Percentiles rank a stretch among this genome's conserved stretches.
Conservation (phyloP, 2,888 invertebrate genomes). For the Trissolcus brochymenae region DNA sequence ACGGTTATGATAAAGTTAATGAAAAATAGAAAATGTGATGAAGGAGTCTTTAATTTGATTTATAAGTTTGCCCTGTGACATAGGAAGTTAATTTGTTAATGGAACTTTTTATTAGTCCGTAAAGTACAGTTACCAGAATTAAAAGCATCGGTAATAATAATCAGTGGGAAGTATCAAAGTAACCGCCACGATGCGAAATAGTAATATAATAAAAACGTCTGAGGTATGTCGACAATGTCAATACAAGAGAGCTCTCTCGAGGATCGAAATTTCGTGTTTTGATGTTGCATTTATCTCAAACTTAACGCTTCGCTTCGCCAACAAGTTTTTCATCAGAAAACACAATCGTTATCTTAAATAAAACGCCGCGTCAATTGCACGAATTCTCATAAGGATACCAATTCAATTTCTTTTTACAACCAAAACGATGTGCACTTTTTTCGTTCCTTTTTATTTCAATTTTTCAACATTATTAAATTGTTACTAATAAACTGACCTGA, state of each 20-base stretch:
- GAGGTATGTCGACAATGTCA: too few species aligned
- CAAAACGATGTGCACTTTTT: not conserved
- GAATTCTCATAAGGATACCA: slow-evolving; percentile 1
- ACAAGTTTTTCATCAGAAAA: slow-evolving; percentile 27
- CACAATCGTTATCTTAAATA: slow-evolving; percentile 28
- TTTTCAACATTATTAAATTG: not conserved
- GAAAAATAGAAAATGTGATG: too few species aligned
- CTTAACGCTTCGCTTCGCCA: slow-evolving; percentile 39
- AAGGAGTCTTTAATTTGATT: too few species aligned
- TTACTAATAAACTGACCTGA: too few species aligned
- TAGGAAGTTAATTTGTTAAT: slow-evolving; percentile 14
- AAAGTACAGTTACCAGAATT: slow-evolving; percentile 11
- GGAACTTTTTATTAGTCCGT: slow-evolving; percentile 14
- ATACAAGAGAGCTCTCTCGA: too few species aligned
- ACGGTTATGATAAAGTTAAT: too few species aligned
- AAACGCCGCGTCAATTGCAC: slow-evolving; percentile 18
- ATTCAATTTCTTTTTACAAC: slow-evolving; percentile 7
- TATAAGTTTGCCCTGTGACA: slow-evolving; percentile 2
- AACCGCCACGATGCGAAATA: not conserved
- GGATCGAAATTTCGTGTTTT: too few species aligned
- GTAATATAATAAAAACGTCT: too few species aligned
- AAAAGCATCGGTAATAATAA: not conserved
- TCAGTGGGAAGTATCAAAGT: too few species aligned
- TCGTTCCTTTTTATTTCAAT: not conserved
- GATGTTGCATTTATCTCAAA: too few species aligned